phyloP scores from a whole-genome alignment of 2,888 invertebrate species.

The Tuberolachnus salignus region DNA sequence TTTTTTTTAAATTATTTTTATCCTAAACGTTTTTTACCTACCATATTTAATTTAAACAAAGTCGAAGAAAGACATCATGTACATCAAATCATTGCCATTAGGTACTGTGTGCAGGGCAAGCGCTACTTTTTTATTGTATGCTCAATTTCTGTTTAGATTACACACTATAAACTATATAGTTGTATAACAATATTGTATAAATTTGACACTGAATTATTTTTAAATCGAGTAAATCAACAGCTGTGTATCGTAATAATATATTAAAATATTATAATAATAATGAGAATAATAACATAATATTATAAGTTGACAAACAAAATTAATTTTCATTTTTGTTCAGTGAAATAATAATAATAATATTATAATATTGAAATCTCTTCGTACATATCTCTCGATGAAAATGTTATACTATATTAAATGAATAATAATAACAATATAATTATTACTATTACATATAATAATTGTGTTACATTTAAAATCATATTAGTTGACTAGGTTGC shows the following conservation, averaged over 20 bases:
- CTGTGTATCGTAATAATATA: constrained; percentile 2
- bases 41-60: constrained; percentile 9
- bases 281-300: neutral
- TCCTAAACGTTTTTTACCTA: neutral
- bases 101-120: constrained; percentile 28
- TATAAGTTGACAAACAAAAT: neutral
- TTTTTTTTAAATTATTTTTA: constrained; percentile 7
- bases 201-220: constrained; percentile 43
- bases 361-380: constrained; percentile 32
- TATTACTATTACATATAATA: neutral
- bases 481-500: constrained; percentile 17
- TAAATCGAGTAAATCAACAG: constrained; percentile 26
- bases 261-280: neutral
- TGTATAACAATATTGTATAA: constrained; percentile 29
- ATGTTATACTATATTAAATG: constrained; percentile 26
- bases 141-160: constrained; percentile 54
- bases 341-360: neutral
- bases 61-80: constrained; percentile 11
- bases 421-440: constrained; percentile 7
- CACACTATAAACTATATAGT: constrained; percentile 35
- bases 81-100: constrained; percentile 48
- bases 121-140: constrained; percentile 53
- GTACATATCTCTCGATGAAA: constrained; percentile 45
- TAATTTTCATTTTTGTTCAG: neutral
- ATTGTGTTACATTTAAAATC: neutral